phyloP scores from a whole-genome alignment of 2,888 invertebrate species.

The Anthophora plumipes region DNA sequence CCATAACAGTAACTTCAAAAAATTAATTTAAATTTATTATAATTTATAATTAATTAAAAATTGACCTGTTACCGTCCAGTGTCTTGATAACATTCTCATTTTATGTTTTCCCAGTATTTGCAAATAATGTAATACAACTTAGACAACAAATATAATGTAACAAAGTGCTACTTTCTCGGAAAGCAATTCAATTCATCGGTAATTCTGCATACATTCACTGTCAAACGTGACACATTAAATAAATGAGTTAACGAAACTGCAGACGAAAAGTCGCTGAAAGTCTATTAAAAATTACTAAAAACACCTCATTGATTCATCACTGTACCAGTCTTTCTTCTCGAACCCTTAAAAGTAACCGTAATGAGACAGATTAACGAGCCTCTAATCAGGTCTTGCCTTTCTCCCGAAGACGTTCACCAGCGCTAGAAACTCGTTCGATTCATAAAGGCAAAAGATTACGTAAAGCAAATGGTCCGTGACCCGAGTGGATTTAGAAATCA shows the following conservation, averaged over 20 bases:
- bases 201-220: too few relatives aligned
- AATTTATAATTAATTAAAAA: too few relatives aligned
- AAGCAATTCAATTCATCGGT: too few relatives aligned
- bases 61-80: too few relatives aligned
- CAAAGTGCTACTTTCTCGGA: too few relatives aligned
- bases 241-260: too few relatives aligned
- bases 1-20: not conserved
- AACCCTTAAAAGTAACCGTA: not conserved
- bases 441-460: constrained; percentile 33
- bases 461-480: constrained; percentile 50
- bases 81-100: too few relatives aligned
- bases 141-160: too few relatives aligned
- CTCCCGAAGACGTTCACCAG: not conserved
- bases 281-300: not conserved
- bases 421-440: not conserved
- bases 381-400: not conserved
- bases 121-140: too few relatives aligned
- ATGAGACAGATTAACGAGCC: constrained; percentile 11
- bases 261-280: not conserved
- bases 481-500: constrained; percentile 43
- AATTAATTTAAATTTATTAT: too few relatives aligned
- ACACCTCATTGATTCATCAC: not conserved
- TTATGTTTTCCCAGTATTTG: too few relatives aligned
- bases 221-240: too few relatives aligned
- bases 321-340: not conserved